These are phyloP conservation scores for Mesoclemmys tuberculata DNA, from an alignment of 2,113 vertebrate species.

Conservation along the genomic window DNA sequence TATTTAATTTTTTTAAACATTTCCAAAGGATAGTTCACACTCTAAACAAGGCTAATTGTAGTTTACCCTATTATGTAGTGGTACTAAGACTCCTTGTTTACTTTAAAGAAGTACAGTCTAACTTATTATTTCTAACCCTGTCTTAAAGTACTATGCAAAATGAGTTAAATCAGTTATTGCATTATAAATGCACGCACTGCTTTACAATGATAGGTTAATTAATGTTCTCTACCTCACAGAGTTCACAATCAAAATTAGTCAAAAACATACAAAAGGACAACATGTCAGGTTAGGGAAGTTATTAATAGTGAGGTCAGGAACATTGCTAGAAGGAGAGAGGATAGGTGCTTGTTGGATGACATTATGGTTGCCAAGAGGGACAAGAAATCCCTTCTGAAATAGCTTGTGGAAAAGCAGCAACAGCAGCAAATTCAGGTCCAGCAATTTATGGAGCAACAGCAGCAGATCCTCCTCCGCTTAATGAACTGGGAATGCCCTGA, in stretches of 20 bases:
- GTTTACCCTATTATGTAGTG: not conserved
- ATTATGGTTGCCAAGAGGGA: no score
- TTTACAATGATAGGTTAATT: not conserved
- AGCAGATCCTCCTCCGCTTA: no score
- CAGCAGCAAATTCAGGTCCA: no score
- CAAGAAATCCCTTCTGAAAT: no score
- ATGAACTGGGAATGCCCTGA: no score
- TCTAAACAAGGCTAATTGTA: not conserved
- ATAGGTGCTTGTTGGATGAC: not conserved
- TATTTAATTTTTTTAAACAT: no score
- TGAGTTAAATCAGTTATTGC: not conserved
- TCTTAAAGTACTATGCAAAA: not conserved
- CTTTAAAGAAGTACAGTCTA: not conserved
- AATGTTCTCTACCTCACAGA: not conserved
- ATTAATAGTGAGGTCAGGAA: slow-evolving; percentile 5
- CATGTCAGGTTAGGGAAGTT: not conserved
- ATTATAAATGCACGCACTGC: not conserved
- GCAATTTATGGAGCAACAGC: no score
- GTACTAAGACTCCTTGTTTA: not conserved
- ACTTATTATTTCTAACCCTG: not conserved
- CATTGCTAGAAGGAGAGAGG: slow-evolving; percentile 7
- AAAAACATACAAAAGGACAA: not conserved
- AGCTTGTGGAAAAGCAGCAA: no score
- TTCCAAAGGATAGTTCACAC: not conserved
- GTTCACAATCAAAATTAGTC: not conserved